Conservation (phyloP, 2,888 invertebrate species). For the Pseudoips prasinana region DNA sequence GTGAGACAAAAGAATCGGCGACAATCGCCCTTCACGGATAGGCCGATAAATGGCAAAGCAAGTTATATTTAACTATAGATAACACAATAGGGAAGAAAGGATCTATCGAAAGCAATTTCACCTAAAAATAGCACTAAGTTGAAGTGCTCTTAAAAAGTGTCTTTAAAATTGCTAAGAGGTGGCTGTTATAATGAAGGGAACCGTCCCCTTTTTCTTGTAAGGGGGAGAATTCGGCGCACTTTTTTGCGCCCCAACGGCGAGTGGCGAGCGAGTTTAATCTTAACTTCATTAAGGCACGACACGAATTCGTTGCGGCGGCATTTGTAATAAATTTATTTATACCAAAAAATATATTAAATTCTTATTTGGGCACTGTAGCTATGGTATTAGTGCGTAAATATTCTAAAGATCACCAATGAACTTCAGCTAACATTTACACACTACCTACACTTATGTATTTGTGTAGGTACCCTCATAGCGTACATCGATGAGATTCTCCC, state of each 20-base stretch:
- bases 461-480: too few species aligned
- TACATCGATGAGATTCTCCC: too few species aligned
- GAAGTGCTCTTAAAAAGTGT: slow-evolving; percentile 58
- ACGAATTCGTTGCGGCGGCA: slow-evolving; percentile 27
- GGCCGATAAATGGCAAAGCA: slow-evolving; percentile 47
- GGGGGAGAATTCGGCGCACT: slow-evolving; percentile 29
- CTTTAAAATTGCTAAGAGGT: slow-evolving; percentile 60
- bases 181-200: slow-evolving; percentile 53
- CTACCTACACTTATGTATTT: too few species aligned
- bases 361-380: too few species aligned
- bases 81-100: slow-evolving; percentile 35
- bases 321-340: slow-evolving; percentile 22
- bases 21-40: slow-evolving; percentile 34
- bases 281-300: slow-evolving; percentile 32
- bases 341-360: slow-evolving; percentile 24
- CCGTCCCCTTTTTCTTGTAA: slow-evolving; percentile 37
- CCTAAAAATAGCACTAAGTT: slow-evolving; percentile 51
- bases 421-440: too few species aligned
- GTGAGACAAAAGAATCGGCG: slow-evolving; percentile 50
- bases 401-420: too few species aligned
- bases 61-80: slow-evolving; percentile 32
- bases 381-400: too few species aligned
- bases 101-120: slow-evolving; percentile 46
- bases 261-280: slow-evolving; percentile 30
- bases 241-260: slow-evolving; percentile 31